Base-by-base conservation (phyloP, 2,113 vertebrate species). In the Phocoena sinus region DNA sequence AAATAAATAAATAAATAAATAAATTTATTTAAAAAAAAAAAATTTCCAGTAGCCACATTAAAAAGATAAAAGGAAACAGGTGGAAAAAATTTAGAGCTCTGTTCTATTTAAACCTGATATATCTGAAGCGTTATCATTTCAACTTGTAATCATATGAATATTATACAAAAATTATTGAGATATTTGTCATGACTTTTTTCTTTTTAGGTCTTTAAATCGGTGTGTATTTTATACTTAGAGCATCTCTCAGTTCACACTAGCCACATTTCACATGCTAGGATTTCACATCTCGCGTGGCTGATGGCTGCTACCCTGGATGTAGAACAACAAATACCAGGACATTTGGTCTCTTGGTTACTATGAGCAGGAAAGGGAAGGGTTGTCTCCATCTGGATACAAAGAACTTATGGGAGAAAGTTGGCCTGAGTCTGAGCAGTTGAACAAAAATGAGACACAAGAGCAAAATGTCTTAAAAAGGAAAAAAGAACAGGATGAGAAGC, bases 261-360 rank as follows among this genome's bases (percentile, higher is more conserved):
- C 14, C 62, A 38, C 53, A 31, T 18, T 38, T 47, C 50, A 41
- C 28, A 23, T 0, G 13, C 25, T 85, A 38, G 4, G 41, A 91
- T 18, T 21, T 31, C 84, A 12, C 41, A 25, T 20, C 44, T 33
- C 41, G 4, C 6, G 31, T 0, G 14, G 38, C 53, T 14, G 14
- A 25, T 7, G 83, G 65, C 44, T 11, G 11, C n/a, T 3, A 0
- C 67, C 18, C 62, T 11, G 36, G 67, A 33, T 0, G 2, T 1
- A 25, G 50, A 38, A 3, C 17, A 26, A 20, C 15, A 33, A 65
- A 36, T 58, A 10, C 2, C 3, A 33, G 71, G 33, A 6, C 21
- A 2, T 65, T n/a, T 44, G 70, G 36, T 26, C 44, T 89, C 47
- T 70, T 0, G 1, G 21, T 21, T 86, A 67, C 41, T 7, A 6